These are phyloP conservation scores for Protonibea diacanthus DNA, from an alignment of 2,797 vertebrate species.

Conservation along the genomic window DNA sequence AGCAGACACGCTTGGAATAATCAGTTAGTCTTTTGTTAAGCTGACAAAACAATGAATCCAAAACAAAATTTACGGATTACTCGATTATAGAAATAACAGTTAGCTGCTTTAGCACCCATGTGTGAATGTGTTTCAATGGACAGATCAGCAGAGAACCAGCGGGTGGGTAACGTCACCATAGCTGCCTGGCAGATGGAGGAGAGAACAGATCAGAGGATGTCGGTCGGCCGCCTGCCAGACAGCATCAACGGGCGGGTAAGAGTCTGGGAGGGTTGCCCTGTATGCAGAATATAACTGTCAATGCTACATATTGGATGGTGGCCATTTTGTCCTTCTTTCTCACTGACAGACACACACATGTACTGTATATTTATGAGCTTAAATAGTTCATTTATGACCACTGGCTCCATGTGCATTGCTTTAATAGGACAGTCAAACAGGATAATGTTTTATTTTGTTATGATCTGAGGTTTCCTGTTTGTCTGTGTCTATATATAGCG, in stretches of 20 bases:
- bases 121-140: constrained; percentile 44
- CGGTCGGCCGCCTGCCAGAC: constrained; percentile 89
- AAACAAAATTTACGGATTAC: too few species aligned
- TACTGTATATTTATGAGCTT: background rate
- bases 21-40: background rate
- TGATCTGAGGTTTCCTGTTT: constrained; percentile 4
- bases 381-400: too few species aligned
- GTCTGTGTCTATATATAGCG: background rate
- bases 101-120: background rate
- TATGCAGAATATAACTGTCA: background rate
- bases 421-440: too few species aligned
- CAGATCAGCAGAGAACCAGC: constrained; percentile 95
- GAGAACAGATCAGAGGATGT: constrained; percentile 88
- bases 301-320: too few species aligned
- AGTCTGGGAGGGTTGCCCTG: background rate
- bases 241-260: constrained; percentile 93
- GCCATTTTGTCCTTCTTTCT: too few species aligned
- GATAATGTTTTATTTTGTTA: too few species aligned
- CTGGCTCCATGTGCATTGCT: too few species aligned
- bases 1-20: background rate
- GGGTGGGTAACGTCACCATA: constrained; percentile 91
- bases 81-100: background rate
- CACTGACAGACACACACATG: too few species aligned
- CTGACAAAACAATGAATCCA: too few species aligned
- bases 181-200: constrained; percentile 98